Conservation (phyloP, 2,888 invertebrate species). For the Abscondita cerata region DNA sequence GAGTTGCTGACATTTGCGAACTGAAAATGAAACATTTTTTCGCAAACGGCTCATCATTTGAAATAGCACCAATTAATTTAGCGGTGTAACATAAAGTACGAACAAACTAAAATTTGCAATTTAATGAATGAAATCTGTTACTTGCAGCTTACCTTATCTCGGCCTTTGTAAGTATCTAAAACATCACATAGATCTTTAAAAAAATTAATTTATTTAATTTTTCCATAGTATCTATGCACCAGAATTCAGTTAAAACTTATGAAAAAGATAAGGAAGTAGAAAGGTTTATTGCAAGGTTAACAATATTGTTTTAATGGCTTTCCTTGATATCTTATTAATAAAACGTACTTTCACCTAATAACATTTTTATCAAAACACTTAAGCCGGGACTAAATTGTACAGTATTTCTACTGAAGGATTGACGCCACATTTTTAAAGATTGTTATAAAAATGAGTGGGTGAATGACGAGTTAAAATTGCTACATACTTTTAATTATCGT, state of each 20-base stretch:
- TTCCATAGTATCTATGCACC: conserved; percentile 23
- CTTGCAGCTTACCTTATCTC: conserved; percentile 74
- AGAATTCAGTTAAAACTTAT: not conserved
- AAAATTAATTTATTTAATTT: conserved; percentile 33
- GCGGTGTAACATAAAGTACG: conserved; percentile 79
- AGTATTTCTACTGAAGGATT: no score
- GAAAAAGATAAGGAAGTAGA: conserved; percentile 14
- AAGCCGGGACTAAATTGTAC: not conserved
- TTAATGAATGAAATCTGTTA: conserved; percentile 1
- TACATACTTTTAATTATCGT: no score
- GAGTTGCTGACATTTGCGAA: conserved; percentile 75
- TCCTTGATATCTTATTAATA: conserved; percentile 1
- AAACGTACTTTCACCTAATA: not conserved
- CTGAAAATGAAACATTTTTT: conserved; percentile 68
- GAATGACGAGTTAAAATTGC: no score
- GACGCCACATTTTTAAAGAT: no score
- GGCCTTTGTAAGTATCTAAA: conserved; percentile 82
- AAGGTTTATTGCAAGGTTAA: conserved; percentile 17
- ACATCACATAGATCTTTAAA: conserved; percentile 68
- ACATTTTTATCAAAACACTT: conserved; percentile 2
- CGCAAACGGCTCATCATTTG: conserved; percentile 66
- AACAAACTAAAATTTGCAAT: conserved; percentile 65
- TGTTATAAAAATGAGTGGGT: no score
- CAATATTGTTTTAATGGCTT: conserved; percentile 2
- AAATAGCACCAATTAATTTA: conserved; percentile 73